These are phyloP conservation scores for Timema cristinae DNA, from an alignment of 2,888 invertebrate genomes.

Conservation along the genomic window DNA sequence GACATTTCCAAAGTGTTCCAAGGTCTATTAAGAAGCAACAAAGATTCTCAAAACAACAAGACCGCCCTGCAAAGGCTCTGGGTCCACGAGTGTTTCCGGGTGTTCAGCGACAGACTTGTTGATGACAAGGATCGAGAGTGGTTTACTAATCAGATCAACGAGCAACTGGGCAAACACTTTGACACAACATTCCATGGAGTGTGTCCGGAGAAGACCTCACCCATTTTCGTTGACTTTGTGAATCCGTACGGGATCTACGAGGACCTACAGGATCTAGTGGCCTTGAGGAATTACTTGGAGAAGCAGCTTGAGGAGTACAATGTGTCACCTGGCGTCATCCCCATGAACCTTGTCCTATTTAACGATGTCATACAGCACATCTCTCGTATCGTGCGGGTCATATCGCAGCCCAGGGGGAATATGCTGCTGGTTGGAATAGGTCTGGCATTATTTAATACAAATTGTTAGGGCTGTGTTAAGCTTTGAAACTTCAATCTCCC, in stretches of 20 bases:
- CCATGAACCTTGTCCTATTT: slow-evolving; percentile 80
- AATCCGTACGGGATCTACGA: slow-evolving; percentile 75
- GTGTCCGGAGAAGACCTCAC: slow-evolving; percentile 65
- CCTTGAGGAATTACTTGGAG: slow-evolving; percentile 53
- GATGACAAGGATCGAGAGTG: slow-evolving; percentile 74
- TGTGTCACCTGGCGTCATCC: slow-evolving; percentile 68
- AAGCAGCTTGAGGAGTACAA: slow-evolving; percentile 74
- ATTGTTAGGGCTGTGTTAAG: too few species aligned
- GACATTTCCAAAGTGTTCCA: slow-evolving; percentile 79
- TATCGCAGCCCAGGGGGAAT: slow-evolving; percentile 78
- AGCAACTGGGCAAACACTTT: slow-evolving; percentile 72
- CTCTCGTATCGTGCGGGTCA: slow-evolving; percentile 73
- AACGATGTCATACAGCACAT: slow-evolving; percentile 84
- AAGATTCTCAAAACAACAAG: slow-evolving; percentile 71
- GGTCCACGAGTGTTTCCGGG: slow-evolving; percentile 81
- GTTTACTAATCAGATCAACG: slow-evolving; percentile 67
- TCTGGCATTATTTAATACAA: slow-evolving; percentile 30
- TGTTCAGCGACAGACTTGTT: slow-evolving; percentile 78
- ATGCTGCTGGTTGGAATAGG: slow-evolving; percentile 81
- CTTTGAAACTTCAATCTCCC: too few species aligned
- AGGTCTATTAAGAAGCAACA: slow-evolving; percentile 73
- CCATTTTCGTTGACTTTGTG: slow-evolving; percentile 76
- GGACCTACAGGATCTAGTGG: slow-evolving; percentile 62
- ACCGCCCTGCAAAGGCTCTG: slow-evolving; percentile 70
- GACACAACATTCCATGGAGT: slow-evolving; percentile 75